phyloP scores from a whole-genome alignment of 2,888 invertebrate genomes.

The Idaea dimidiata region DNA sequence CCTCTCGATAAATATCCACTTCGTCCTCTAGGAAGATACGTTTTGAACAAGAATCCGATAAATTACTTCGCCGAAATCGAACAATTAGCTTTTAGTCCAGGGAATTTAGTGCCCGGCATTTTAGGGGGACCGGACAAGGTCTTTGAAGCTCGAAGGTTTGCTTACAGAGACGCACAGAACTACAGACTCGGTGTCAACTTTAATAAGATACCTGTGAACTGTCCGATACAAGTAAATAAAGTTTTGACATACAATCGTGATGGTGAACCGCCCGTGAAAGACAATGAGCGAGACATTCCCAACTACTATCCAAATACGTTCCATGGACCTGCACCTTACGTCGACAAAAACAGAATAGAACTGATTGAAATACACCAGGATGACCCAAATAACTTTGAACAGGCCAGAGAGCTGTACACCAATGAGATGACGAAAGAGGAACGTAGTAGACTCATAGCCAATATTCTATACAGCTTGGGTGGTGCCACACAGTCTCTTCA shows the following conservation, averaged over 20 bases:
- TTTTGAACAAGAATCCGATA: slow-evolving; percentile 91
- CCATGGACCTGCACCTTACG: slow-evolving; percentile 86
- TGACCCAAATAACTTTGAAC: slow-evolving; percentile 92
- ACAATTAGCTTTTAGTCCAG: slow-evolving; percentile 92
- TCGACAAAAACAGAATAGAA: slow-evolving; percentile 76
- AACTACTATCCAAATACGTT: slow-evolving; percentile 98
- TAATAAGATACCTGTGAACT: slow-evolving; percentile 95
- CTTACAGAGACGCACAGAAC: slow-evolving; percentile 92
- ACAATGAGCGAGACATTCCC: slow-evolving; percentile 92
- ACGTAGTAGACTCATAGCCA: slow-evolving; percentile 85
- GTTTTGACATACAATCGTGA: slow-evolving; percentile 91
- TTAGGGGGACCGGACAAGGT: slow-evolving; percentile 95
- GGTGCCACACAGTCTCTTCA: slow-evolving; percentile 80
- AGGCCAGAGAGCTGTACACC: slow-evolving; percentile 78
- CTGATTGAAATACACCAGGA: slow-evolving; percentile 82
- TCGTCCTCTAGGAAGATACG: slow-evolving; percentile 89
- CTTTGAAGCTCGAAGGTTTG: slow-evolving; percentile 90
- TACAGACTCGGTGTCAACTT: slow-evolving; percentile 94
- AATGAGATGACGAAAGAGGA: slow-evolving; percentile 87
- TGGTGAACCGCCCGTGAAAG: slow-evolving; percentile 86
- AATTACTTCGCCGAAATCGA: slow-evolving; percentile 96
- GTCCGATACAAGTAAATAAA: slow-evolving; percentile 84
- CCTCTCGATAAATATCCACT: slow-evolving; percentile 88
- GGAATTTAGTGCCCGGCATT: slow-evolving; percentile 93
- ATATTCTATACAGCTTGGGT: slow-evolving; percentile 87